Evolutionary conservation across 2,888 invertebrate genomes (phyloP), one percentile per base, ranked within the genome.

Genomic region (Drosophila lutescens): DNA sequence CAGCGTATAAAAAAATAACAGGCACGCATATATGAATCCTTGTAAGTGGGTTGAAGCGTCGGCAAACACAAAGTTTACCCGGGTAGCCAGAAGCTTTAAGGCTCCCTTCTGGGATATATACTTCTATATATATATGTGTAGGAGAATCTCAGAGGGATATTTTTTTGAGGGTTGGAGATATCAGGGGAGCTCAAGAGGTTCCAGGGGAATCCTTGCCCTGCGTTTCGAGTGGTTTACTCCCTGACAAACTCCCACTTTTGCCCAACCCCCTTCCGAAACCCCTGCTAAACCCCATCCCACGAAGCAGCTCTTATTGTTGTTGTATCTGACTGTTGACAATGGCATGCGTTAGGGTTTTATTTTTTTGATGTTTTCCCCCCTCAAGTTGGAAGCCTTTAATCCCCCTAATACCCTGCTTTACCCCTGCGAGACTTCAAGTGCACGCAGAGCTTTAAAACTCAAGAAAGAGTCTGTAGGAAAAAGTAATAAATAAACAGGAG

Each of bases 321-420:
- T 62, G 46, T 67, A 51, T 65, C 66, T 67, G 68, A 47, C 65
- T 67, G 65, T 67, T 66, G 67, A 67, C 65, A 66, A 66, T 66
- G 65, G 53, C 68, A 66, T 66, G 66, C 66, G 68, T 66, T 66
- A 40, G 66, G 68, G 66, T 67, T 30, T n/a, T n/a, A n/a, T 26
- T 67, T 66, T 63, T 67, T 66, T 66, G 66, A 66, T 66, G 66
- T 66, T 66, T 47, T 47, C 47, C 58, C 53, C 53, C 34, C 17
- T 26, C 23, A 43, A 41, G 62, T 47, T 59, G 49, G 36, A 47
- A 62, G 62, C 61, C 62, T 61, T 62, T 62, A 62, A 49, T 65
- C 65, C 44, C 50, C 66, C 50, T 32, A 38, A 65, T 32, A 32
- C 51, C 20, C 17, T 13, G 17, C 17, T 17, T 7, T 10, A 9